phyloP scores from a whole-genome alignment of 2,888 invertebrate species.

The Osedax frankpressi region DNA sequence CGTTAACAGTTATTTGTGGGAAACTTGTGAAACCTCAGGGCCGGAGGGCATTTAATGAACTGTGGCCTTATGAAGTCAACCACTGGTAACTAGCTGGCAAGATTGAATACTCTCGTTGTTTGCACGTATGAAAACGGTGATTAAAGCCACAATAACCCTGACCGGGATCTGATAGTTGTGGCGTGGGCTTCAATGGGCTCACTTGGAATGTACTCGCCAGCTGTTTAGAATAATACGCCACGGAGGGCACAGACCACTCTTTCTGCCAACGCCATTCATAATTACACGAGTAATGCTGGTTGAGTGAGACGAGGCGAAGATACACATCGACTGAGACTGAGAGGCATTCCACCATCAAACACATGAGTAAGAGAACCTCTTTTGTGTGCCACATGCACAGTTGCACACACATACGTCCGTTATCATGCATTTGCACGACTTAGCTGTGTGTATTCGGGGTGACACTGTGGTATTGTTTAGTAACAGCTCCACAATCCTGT shows the following conservation, averaged over 20 bases:
- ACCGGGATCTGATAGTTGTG: not conserved
- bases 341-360: not conserved
- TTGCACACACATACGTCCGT: slow-evolving; percentile 2
- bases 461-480: slow-evolving; percentile 3
- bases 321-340: slow-evolving; percentile 1
- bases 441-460: not conserved
- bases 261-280: not conserved
- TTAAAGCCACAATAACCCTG: not conserved
- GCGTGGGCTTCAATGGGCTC: not conserved
- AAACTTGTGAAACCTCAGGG: not conserved
- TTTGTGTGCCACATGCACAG: not conserved
- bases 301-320: not conserved
- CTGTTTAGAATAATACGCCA: slow-evolving; percentile 4
- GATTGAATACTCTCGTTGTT: slow-evolving; percentile 2
- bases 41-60: slow-evolving; percentile 2
- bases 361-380: not conserved
- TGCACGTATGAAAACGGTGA: not conserved
- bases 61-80: not conserved
- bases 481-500: not conserved
- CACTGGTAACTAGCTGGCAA: not conserved
- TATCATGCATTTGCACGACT: slow-evolving; percentile 3
- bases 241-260: not conserved
- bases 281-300: not conserved
- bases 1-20: not conserved
- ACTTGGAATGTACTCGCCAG: not conserved